Conservation (phyloP, 1,140 invertebrate genomes). For the Eurosta solidaginis region DNA sequence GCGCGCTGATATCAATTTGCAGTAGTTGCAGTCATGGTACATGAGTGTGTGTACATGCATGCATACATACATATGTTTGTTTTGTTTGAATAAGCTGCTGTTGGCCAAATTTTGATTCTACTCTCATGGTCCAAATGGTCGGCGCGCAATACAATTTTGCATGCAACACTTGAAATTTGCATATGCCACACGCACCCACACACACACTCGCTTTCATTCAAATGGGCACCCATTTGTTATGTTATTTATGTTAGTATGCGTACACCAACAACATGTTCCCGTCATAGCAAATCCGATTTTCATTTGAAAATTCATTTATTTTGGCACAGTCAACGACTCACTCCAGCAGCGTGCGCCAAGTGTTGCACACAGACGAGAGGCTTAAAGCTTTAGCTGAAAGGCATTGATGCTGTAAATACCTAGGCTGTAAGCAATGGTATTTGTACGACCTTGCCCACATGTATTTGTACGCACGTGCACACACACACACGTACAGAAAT, state of each 20-base stretch:
- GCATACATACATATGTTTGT: background rate
- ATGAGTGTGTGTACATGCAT: background rate
- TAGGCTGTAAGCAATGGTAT: background rate
- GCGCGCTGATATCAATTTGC: background rate
- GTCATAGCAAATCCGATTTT: background rate
- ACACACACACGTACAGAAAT: background rate
- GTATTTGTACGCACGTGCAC: too few relatives aligned
- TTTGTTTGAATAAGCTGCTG: slow-evolving; percentile 1
- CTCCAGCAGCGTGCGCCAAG: background rate
- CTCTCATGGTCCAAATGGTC: background rate
- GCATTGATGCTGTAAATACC: slow-evolving; percentile 9
- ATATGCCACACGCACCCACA: background rate
- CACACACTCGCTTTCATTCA: too few relatives aligned
- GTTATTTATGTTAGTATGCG: background rate
- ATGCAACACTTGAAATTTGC: slow-evolving; percentile 19
- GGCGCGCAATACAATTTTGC: background rate
- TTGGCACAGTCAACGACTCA: background rate
- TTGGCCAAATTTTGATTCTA: background rate
- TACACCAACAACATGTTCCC: background rate
- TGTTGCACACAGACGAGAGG: background rate
- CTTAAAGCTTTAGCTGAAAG: background rate
- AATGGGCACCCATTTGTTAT: background rate
- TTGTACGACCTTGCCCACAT: background rate
- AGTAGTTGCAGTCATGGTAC: background rate
- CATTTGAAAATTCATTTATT: slow-evolving; percentile 21